Conservation (phyloP, 1,140 invertebrate genomes). For the Drosophila quadrilineata region DNA sequence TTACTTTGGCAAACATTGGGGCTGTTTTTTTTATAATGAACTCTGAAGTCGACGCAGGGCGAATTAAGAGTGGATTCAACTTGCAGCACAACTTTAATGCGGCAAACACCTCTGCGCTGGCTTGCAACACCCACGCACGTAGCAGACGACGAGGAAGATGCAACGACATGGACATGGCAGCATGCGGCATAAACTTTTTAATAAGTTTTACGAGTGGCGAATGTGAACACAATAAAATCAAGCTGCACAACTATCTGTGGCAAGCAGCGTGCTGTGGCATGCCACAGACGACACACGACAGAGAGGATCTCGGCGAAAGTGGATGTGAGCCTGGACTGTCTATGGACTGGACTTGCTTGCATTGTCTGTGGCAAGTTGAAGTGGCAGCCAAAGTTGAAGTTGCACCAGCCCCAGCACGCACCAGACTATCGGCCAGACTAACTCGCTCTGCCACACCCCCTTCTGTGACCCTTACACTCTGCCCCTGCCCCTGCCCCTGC, state of each 20-base stretch:
- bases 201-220: slow-evolving; percentile 78
- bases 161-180: slow-evolving; percentile 37
- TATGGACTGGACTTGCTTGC: too few relatives aligned
- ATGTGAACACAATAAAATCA: slow-evolving; percentile 76
- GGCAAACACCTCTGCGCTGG: slow-evolving; percentile 22
- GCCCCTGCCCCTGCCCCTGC: too few relatives aligned
- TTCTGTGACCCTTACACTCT: too few relatives aligned
- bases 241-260: slow-evolving; percentile 60
- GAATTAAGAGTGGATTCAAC: slow-evolving; percentile 39
- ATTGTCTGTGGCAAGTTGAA: slow-evolving; percentile 25
- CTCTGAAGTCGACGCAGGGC: slow-evolving; percentile 31
- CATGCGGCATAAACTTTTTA: slow-evolving; percentile 74
- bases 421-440: slow-evolving; percentile 12
- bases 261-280: background rate
- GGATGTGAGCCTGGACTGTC: too few relatives aligned
- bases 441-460: slow-evolving; percentile 31
- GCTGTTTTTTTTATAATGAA: slow-evolving; percentile 39
- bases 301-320: too few relatives aligned
- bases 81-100: slow-evolving; percentile 38
- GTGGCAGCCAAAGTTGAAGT: slow-evolving; percentile 18
- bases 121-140: slow-evolving; percentile 48
- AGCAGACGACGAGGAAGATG: slow-evolving; percentile 36
- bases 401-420: slow-evolving; percentile 26
- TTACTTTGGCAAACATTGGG: slow-evolving; percentile 10
- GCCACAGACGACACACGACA: background rate